Evolutionary conservation across 1,140 invertebrate genomes (phyloP).

Genomic region (Drosophila micromelanica): DNA sequence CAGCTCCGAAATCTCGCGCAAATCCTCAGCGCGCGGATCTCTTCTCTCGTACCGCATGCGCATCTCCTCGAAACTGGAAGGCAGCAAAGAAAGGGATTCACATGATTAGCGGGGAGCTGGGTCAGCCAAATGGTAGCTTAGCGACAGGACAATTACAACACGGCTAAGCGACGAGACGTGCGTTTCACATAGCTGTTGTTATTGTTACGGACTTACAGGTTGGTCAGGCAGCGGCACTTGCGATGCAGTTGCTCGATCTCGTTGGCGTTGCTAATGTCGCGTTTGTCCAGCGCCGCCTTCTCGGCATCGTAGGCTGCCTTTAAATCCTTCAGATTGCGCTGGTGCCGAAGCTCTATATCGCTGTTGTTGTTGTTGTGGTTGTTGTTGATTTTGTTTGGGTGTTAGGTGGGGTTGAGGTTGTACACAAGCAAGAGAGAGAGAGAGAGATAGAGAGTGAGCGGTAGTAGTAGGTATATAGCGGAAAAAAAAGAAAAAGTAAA

Average conservation of each 20-base stretch:
- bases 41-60: constrained; percentile 85
- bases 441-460: constrained; percentile 25
- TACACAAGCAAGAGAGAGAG: constrained; percentile 43
- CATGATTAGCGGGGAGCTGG: constrained; percentile 6
- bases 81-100: not conserved
- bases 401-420: constrained; percentile 33
- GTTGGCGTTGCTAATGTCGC: constrained; percentile 84
- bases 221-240: constrained; percentile 85
- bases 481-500: constrained; percentile 50
- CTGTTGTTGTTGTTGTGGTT: constrained; percentile 40
- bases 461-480: constrained; percentile 26
- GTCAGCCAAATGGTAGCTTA: not conserved
- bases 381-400: constrained; percentile 23
- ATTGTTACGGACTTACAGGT: constrained; percentile 84
- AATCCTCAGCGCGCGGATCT: constrained; percentile 85
- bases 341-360: constrained; percentile 78
- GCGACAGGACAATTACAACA: constrained; percentile 57
- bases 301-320: constrained; percentile 81
- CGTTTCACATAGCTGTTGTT: not conserved
- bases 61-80: constrained; percentile 86
- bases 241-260: constrained; percentile 85
- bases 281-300: constrained; percentile 77
- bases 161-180: constrained; percentile 46
- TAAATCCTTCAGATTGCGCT: constrained; percentile 82
- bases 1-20: constrained; percentile 85